Percentiles rank a stretch among this genome's conserved stretches.
phyloP scores from a whole-genome alignment of 2,888 invertebrate species.

The Chouioia cunea region DNA sequence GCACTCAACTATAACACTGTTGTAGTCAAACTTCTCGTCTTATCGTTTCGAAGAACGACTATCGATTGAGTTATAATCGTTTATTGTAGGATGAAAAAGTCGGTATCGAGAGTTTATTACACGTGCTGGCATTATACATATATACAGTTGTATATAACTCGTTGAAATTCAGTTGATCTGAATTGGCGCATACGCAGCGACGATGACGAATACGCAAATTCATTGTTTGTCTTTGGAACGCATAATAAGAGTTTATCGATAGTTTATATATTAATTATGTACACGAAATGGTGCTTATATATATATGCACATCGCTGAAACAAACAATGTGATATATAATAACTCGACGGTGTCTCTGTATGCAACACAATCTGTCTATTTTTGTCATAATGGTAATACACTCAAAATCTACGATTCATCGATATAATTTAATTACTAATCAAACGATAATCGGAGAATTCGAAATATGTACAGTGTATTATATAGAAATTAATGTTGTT shows the following conservation, averaged over 20 bases:
- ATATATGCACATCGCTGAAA: conserved; percentile 4
- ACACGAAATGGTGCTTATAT: not conserved
- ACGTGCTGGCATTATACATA: conserved; percentile 5
- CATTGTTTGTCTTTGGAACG: no score
- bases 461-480: conserved; percentile 37
- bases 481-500: conserved; percentile 8
- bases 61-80: not conserved
- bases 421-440: conserved; percentile 16
- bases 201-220: not conserved
- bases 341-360: not conserved
- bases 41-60: conserved; percentile 5
- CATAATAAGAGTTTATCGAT: not conserved
- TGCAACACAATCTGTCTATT: conserved; percentile 34
- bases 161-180: conserved; percentile 30
- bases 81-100: conserved; percentile 5
- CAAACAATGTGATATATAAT: conserved; percentile 17
- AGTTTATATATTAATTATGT: no score
- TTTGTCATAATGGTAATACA: conserved; percentile 31
- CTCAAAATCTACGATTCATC: not conserved
- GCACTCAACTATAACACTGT: not conserved
- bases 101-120: conserved; percentile 20
- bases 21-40: conserved; percentile 5
- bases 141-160: conserved; percentile 17
- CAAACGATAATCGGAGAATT: conserved; percentile 16
- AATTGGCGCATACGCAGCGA: not conserved